Conservation (phyloP, 2,797 vertebrate species). For the Discoglossus pictus region DNA sequence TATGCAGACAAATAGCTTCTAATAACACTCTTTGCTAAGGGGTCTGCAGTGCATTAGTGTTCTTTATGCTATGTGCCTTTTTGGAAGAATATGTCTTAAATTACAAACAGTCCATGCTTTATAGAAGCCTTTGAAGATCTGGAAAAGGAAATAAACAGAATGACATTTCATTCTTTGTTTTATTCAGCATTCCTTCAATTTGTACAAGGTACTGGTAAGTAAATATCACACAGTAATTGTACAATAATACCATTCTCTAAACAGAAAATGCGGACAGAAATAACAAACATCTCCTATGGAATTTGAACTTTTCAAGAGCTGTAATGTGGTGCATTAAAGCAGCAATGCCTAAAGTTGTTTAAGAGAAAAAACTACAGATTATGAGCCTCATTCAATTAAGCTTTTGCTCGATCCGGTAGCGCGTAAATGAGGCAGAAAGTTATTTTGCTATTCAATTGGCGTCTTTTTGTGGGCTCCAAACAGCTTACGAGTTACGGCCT, state of each 20-base stretch:
- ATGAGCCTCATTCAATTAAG: too few relatives aligned
- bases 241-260: constrained; percentile 40
- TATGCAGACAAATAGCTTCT: constrained; percentile 29
- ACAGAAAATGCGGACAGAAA: constrained; percentile 29
- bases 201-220: constrained; percentile 35
- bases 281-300: constrained; percentile 29
- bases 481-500: too few relatives aligned
- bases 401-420: too few relatives aligned
- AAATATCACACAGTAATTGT: constrained; percentile 37
- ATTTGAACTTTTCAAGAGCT: background rate
- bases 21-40: background rate
- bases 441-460: too few relatives aligned
- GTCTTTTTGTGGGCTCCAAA: too few relatives aligned
- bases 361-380: too few relatives aligned
- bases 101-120: constrained; percentile 40
- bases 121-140: constrained; percentile 40
- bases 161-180: constrained; percentile 41
- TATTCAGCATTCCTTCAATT: constrained; percentile 21
- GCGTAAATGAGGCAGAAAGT: too few relatives aligned
- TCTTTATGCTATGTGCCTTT: constrained; percentile 10
- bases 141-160: constrained; percentile 40
- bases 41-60: constrained; percentile 30
- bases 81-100: constrained; percentile 36
- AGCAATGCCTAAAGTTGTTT: too few relatives aligned
- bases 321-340: background rate